Evolutionary conservation across 2,113 vertebrate genomes (phyloP), one percentile per base, ranked within the genome.

Genomic region (Neodon shergylaensis): DNA sequence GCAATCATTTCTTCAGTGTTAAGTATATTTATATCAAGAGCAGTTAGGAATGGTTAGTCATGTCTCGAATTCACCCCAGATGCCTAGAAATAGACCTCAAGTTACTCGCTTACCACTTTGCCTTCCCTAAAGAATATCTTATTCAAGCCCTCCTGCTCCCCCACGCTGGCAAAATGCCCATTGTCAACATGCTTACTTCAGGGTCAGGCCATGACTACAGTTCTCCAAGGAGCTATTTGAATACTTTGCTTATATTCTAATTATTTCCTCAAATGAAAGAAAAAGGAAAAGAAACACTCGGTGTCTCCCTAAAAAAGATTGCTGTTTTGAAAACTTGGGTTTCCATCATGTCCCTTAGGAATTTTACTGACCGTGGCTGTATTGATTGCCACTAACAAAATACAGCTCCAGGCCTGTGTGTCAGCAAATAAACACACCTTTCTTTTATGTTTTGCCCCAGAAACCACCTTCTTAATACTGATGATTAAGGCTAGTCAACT

Each of bases 201-300:
- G 79, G 31, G 85, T 84, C 79, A 94, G 90, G 21, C 28, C 39
- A 3, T 47, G 39, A 17, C 65, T 36, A 11, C 2, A 72, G 7
- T 24, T 72, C 47, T 66, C 88, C 33, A 33, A 47, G 68, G 83
- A 87, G 49, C 58, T 88, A 11, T 92, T 54, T 84, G 39, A 85
- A 73, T 76, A 42, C 63, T 90, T 88, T 74, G 39, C n/a, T 97
- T 91, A 91, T 65, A 70, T 47, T 68, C 21, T 68, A 85, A 49
- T 66, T 47, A 28, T 82, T 91, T 87, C n/a, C 39, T 94, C 33
- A 93, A 83, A 90, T 61, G 4, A 24, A 44, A 54, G 79, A 33
- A 66, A 74, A 74, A 39, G 26, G 19, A 11, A 52, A 63, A 28
- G 33, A 31, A 47, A 47, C 36, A 73, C 24, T 54, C 84, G 49